Conservation (phyloP, 2,797 vertebrate genomes). For the Spinibarbus caldwelli region DNA sequence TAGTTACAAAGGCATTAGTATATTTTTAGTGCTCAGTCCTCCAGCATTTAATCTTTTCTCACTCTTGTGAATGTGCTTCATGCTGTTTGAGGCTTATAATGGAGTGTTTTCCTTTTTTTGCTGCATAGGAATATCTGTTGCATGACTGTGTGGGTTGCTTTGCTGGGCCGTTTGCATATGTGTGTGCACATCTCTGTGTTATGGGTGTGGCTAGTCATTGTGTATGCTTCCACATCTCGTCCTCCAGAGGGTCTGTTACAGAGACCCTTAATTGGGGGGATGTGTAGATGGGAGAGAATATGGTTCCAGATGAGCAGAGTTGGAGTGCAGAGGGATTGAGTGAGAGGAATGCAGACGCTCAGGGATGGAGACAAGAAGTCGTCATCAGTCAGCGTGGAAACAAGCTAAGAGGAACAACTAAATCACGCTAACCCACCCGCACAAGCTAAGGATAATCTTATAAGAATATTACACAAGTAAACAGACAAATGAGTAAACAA, state of each 20-base stretch:
- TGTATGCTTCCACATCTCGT: not conserved
- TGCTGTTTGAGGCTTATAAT: slow-evolving; percentile 45
- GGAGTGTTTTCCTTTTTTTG: slow-evolving; percentile 20
- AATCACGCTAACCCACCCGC: slow-evolving; percentile 24
- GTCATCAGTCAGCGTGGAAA: slow-evolving; percentile 46
- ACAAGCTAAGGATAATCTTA: slow-evolving; percentile 22
- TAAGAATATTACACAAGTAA: slow-evolving; percentile 22
- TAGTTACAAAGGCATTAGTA: slow-evolving; percentile 59
- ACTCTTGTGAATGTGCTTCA: slow-evolving; percentile 47
- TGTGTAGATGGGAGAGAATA: not conserved
- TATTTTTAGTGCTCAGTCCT: slow-evolving; percentile 60
- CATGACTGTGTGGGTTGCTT: slow-evolving; percentile 16
- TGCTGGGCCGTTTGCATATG: slow-evolving; percentile 23
- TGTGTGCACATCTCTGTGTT: slow-evolving; percentile 25
- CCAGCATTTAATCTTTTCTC: slow-evolving; percentile 49
- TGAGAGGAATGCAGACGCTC: slow-evolving; percentile 15
- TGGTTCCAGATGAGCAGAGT: slow-evolving; percentile 26
- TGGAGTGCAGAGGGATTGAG: slow-evolving; percentile 40
- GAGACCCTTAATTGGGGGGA: slow-evolving; percentile 54
- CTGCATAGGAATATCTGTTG: slow-evolving; percentile 50
- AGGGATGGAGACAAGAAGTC: slow-evolving; percentile 36
- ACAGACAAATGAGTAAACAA: slow-evolving; percentile 27
- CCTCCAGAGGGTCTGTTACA: slow-evolving; percentile 45
- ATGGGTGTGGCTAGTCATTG: slow-evolving; percentile 38
- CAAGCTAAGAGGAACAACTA: slow-evolving; percentile 44